These are phyloP conservation scores for Parnassius orleans DNA, from an alignment of 2,888 invertebrate genomes.

Conservation along the genomic window DNA sequence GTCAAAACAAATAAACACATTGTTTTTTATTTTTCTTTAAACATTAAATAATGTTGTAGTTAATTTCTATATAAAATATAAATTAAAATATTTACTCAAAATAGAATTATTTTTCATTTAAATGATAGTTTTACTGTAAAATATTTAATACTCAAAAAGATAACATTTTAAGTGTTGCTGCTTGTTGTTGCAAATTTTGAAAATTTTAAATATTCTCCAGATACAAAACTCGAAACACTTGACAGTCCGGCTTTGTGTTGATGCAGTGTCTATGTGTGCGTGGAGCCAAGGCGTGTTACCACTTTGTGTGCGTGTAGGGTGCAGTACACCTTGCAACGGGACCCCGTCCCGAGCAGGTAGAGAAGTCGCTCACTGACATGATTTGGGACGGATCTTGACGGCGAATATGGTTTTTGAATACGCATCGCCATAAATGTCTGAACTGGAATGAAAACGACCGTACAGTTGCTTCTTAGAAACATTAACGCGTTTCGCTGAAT, in stretches of 20 bases:
- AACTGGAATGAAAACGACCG: slow-evolving; percentile 25
- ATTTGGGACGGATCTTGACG: slow-evolving; percentile 63
- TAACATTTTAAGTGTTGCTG: too few relatives aligned
- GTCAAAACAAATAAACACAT: too few relatives aligned
- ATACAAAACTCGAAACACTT: neutral
- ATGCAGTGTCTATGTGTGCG: slow-evolving; percentile 37
- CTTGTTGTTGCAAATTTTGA: neutral
- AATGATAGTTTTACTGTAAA: too few relatives aligned
- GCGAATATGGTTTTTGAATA: slow-evolving; percentile 58
- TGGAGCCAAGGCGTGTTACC: slow-evolving; percentile 34
- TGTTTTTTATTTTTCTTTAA: too few relatives aligned
- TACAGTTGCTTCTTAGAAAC: slow-evolving; percentile 34
- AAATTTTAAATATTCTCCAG: neutral
- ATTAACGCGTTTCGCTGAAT: slow-evolving; percentile 26
- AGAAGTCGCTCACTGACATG: slow-evolving; percentile 61
- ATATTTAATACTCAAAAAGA: too few relatives aligned
- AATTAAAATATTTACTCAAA: too few relatives aligned
- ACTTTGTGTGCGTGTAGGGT: slow-evolving; percentile 41
- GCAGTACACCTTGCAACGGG: slow-evolving; percentile 77
- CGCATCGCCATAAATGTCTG: slow-evolving; percentile 26
- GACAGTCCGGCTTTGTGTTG: slow-evolving; percentile 4
- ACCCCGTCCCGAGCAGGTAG: slow-evolving; percentile 71
- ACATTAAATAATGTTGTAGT: too few relatives aligned
- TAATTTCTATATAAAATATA: too few relatives aligned
- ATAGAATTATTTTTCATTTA: neutral